Evolutionary conservation across 2,113 vertebrate genomes (phyloP).

Genomic region (Tiliqua scincoides): DNA sequence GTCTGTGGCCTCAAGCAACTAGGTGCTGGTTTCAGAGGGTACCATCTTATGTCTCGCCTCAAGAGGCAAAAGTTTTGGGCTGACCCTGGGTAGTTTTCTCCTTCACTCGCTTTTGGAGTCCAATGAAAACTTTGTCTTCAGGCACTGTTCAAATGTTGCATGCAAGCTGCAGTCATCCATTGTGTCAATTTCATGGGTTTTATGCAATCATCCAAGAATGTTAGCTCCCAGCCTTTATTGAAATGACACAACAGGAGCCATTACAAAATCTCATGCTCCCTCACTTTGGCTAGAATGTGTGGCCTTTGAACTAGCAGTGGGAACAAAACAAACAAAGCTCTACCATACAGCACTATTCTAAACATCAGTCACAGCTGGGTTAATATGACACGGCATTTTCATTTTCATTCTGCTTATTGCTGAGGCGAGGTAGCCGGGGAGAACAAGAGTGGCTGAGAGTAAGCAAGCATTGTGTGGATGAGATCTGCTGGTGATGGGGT

Average conservation of each 20-base stretch:
- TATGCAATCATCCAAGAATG: background rate
- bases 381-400: background rate
- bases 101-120: slow-evolving; percentile 38
- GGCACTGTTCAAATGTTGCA: slow-evolving; percentile 1
- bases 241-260: background rate
- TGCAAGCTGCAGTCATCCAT: background rate
- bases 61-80: too few relatives aligned
- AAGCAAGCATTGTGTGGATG: background rate
- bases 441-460: background rate
- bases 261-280: background rate
- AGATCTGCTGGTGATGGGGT: background rate
- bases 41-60: too few relatives aligned
- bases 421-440: rapidly evolving
- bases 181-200: background rate
- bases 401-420: background rate
- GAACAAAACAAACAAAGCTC: background rate
- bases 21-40: too few relatives aligned
- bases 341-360: background rate
- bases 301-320: background rate
- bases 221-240: slow-evolving; percentile 3
- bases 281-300: background rate
- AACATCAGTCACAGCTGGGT: background rate
- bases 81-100: background rate
- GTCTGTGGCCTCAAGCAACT: too few relatives aligned
- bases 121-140: slow-evolving; percentile 16